Evolutionary conservation across 1,140 invertebrate species (phyloP).

Genomic region (Latrodectus geometricus): DNA sequence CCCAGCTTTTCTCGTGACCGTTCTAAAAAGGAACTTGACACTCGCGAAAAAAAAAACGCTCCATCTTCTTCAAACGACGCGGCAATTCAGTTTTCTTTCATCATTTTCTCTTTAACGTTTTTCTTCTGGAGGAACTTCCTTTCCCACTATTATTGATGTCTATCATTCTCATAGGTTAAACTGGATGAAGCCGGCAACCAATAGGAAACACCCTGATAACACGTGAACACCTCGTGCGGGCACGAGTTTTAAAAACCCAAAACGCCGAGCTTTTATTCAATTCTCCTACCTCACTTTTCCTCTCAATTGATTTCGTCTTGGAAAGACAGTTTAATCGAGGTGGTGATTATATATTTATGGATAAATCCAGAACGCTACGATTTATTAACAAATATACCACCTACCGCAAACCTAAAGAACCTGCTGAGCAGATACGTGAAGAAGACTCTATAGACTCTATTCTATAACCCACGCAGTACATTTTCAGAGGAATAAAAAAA

Average conservation of each 20-base stretch:
- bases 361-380: conserved; percentile 10
- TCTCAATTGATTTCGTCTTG: background rate
- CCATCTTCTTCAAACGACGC: conserved; percentile 11
- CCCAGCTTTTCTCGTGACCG: background rate
- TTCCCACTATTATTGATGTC: background rate
- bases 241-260: conserved; percentile 32
- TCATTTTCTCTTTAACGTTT: conserved; percentile 13
- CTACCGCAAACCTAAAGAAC: conserved; percentile 39
- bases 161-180: conserved; percentile 32
- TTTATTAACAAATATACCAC: conserved; percentile 52
- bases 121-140: conserved; percentile 16
- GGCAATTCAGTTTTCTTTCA: conserved; percentile 47
- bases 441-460: conserved; percentile 52
- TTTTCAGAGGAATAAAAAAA: background rate
- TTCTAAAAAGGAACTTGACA: conserved; percentile 2
- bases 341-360: conserved; percentile 46
- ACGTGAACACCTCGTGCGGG: conserved; percentile 48
- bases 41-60: conserved; percentile 7
- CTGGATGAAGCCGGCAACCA: background rate
- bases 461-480: conserved; percentile 32
- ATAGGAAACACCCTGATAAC: background rate
- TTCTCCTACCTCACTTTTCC: conserved; percentile 42
- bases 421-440: conserved; percentile 25
- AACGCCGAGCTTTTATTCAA: background rate
- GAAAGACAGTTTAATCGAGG: background rate